phyloP scores from a whole-genome alignment of 2,113 vertebrate genomes.

The Pachypanchax playfairii region DNA sequence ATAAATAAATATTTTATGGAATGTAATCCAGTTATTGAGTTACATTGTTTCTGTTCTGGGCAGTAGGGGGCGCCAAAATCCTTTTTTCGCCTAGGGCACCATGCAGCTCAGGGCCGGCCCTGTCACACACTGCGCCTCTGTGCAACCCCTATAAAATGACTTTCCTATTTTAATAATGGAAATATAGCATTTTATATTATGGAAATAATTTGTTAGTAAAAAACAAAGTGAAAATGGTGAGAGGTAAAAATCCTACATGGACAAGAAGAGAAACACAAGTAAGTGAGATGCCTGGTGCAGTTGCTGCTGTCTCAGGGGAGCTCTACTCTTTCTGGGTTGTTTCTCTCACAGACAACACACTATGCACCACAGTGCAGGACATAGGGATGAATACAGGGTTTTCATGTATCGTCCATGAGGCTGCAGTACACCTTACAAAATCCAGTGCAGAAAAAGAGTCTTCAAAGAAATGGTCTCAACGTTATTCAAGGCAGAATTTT shows the following conservation, averaged over 20 bases:
- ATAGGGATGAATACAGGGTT: slow-evolving; percentile 33
- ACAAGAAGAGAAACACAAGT: slow-evolving; percentile 18
- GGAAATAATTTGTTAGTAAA: slow-evolving; percentile 2
- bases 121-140: too few relatives aligned
- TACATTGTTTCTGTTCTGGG: too few relatives aligned
- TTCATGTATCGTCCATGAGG: background rate
- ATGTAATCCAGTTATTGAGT: too few relatives aligned
- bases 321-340: slow-evolving; percentile 60
- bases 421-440: slow-evolving; percentile 5
- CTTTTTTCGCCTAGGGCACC: too few relatives aligned
- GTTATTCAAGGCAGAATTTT: slow-evolving; percentile 11
- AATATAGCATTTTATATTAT: background rate
- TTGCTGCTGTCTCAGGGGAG: slow-evolving; percentile 68
- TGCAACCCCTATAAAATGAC: too few relatives aligned
- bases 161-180: background rate
- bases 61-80: too few relatives aligned
- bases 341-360: slow-evolving; percentile 50
- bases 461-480: slow-evolving; percentile 8
- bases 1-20: too few relatives aligned
- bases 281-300: slow-evolving; percentile 43
- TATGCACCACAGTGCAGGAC: slow-evolving; percentile 38
- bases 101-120: too few relatives aligned
- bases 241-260: slow-evolving; percentile 6
- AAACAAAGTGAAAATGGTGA: background rate
- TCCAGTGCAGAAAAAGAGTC: background rate